These are phyloP conservation scores for Metaphire vulgaris DNA, from an alignment of 1,140 invertebrate species.

Conservation along the genomic window DNA sequence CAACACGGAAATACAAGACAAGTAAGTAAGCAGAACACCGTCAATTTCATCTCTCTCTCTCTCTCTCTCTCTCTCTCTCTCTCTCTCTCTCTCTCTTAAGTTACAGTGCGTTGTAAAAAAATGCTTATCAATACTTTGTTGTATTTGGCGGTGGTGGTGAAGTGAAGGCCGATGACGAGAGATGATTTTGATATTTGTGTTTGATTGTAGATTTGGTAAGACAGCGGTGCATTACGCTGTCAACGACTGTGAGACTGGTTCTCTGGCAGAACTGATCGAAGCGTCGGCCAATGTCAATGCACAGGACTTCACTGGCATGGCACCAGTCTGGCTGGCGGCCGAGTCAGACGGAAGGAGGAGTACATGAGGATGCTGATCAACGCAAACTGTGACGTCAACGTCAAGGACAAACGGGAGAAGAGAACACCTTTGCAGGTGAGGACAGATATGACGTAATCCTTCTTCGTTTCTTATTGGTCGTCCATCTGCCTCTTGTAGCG, in stretches of 20 bases:
- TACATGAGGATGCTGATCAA: background rate
- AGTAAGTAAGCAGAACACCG: no score
- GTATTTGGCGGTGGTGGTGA: no score
- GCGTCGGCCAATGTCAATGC: background rate
- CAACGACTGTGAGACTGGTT: background rate
- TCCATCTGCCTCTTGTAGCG: no score
- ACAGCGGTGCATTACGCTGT: background rate
- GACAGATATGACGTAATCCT: no score
- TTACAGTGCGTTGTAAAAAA: no score
- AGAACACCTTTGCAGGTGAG: background rate
- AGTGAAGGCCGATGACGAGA: no score
- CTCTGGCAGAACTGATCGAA: background rate
- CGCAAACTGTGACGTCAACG: background rate
- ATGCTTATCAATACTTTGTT: no score
- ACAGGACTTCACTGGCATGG: background rate
- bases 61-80: no score
- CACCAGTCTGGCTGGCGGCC: background rate
- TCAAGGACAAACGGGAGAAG: background rate
- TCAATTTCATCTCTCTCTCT: no score
- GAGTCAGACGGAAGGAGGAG: background rate
- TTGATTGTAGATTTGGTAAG: conserved; percentile 1
- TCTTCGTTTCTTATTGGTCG: no score
- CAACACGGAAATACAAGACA: background rate
- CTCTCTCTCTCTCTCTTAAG: no score
- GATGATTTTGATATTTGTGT: no score